Conservation (phyloP, 2,113 vertebrate genomes). For the Seriola aureovittata region DNA sequence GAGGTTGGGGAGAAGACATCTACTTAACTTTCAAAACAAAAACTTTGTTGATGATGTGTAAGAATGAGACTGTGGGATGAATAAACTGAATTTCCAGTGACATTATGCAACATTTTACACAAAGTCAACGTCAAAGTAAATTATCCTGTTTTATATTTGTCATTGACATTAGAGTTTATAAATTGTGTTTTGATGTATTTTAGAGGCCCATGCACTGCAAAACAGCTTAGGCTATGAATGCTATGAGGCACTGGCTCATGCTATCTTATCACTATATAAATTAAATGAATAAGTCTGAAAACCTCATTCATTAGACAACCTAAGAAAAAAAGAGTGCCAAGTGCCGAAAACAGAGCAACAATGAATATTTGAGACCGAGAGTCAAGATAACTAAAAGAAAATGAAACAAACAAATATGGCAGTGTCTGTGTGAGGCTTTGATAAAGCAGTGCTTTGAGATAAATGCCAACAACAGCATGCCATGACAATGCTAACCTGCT, state of each 20-base stretch:
- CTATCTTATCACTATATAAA: too few relatives aligned
- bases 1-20: neutral
- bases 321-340: too few relatives aligned
- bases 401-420: neutral
- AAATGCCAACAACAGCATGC: too few relatives aligned
- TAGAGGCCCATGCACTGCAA: neutral
- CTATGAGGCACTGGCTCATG: neutral
- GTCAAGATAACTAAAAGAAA: too few relatives aligned
- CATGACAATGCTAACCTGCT: too few relatives aligned
- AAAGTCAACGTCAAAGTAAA: neutral
- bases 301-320: too few relatives aligned
- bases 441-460: too few relatives aligned
- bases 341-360: too few relatives aligned
- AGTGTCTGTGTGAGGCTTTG: too few relatives aligned
- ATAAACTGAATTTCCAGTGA: neutral
- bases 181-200: neutral
- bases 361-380: too few relatives aligned
- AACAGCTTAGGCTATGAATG: too few relatives aligned
- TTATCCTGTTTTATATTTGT: neutral
- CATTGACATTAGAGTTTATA: neutral
- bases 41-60: neutral
- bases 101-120: conserved; percentile 4
- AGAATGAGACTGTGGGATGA: neutral
- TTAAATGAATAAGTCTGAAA: too few relatives aligned
- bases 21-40: neutral